phyloP scores from a whole-genome alignment of 2,113 vertebrate genomes.

The Ptilorrhoa leucosticta region DNA sequence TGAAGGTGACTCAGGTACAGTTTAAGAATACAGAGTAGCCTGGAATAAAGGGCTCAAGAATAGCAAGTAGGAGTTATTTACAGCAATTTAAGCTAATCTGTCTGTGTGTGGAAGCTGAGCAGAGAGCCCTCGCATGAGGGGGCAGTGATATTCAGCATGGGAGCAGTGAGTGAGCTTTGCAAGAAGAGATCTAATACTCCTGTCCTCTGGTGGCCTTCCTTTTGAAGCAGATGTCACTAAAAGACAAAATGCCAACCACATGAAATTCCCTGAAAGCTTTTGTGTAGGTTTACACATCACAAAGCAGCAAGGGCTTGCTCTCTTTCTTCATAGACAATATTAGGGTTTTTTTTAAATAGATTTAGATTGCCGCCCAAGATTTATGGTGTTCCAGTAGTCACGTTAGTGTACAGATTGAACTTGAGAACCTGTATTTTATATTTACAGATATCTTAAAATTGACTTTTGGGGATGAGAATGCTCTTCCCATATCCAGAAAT shows the following conservation, averaged over 20 bases:
- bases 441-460: neutral
- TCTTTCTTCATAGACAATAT: neutral
- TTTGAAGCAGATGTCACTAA: neutral
- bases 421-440: neutral
- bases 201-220: neutral
- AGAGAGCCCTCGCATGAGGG: neutral
- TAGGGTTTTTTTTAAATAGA: neutral
- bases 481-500: neutral
- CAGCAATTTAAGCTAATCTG: conserved; percentile 31
- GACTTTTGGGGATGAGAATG: neutral
- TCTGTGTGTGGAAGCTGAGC: neutral
- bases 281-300: neutral
- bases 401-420: neutral
- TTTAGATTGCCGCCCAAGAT: neutral
- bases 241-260: neutral
- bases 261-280: neutral
- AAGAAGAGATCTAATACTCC: neutral
- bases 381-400: neutral
- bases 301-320: neutral
- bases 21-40: conserved; percentile 19
- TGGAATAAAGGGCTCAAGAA: conserved; percentile 26
- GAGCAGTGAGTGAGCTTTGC: neutral
- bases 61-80: conserved; percentile 31
- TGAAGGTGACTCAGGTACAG: conserved; percentile 48
- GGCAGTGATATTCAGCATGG: neutral